These are phyloP conservation scores for Blomia tropicalis DNA, from an alignment of 2,888 invertebrate species.

Conservation along the genomic window DNA sequence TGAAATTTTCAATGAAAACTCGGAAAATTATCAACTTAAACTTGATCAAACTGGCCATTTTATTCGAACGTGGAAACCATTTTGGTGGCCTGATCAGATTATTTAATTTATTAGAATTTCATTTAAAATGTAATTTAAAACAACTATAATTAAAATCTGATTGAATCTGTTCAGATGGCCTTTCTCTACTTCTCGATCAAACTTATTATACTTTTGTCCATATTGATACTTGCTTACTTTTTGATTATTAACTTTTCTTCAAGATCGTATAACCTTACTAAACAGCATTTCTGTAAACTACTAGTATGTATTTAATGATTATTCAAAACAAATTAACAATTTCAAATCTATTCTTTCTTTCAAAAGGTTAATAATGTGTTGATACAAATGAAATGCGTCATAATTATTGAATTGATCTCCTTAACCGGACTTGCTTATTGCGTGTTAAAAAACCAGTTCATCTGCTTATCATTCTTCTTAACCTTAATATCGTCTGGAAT, in stretches of 20 bases:
- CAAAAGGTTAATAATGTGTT: no score
- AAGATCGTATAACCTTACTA: no score
- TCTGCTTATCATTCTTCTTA: background rate
- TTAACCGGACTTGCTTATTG: background rate
- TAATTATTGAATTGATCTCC: background rate
- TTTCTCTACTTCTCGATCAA: no score
- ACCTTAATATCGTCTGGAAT: background rate
- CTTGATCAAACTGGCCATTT: background rate
- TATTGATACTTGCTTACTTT: no score
- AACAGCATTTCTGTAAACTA: no score
- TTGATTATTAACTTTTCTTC: no score
- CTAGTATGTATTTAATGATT: no score
- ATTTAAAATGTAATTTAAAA: background rate
- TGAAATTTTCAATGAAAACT: background rate
- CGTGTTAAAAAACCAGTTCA: background rate
- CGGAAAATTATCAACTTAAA: background rate
- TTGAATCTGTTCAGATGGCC: background rate
- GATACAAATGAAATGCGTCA: no score
- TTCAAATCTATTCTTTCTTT: no score
- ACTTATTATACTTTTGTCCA: no score
- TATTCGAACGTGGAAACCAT: background rate
- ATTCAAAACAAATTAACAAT: no score
- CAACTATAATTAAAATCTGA: background rate
- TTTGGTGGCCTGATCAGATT: constrained; percentile 14
- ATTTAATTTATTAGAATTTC: background rate